phyloP scores from a whole-genome alignment of 2,113 vertebrate species.

The Galbula dea region DNA sequence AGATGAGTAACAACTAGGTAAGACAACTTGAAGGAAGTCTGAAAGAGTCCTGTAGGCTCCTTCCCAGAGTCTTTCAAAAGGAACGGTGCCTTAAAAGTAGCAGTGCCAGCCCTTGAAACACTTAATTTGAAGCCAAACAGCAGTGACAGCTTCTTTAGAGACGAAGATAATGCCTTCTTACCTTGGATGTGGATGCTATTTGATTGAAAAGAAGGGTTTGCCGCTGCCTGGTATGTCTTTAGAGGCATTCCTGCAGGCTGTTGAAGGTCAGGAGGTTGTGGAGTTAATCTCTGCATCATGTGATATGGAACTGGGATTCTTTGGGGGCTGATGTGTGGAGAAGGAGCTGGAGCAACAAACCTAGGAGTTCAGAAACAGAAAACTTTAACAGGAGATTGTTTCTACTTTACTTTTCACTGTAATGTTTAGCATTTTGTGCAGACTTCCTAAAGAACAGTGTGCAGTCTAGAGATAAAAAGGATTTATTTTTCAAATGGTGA shows the following conservation, averaged over 20 bases:
- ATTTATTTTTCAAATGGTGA: background rate
- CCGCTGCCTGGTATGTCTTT: constrained; percentile 67
- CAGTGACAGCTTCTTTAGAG: background rate
- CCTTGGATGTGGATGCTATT: constrained; percentile 76
- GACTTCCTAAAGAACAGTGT: background rate
- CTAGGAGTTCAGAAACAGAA: constrained; percentile 66
- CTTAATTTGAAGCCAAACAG: background rate
- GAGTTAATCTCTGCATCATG: constrained; percentile 66
- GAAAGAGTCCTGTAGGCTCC: background rate
- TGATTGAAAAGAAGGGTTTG: constrained; percentile 65
- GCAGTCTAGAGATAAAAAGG: background rate
- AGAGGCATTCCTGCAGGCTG: constrained; percentile 61
- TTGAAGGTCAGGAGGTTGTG: constrained; percentile 64
- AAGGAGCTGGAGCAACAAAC: constrained; percentile 74
- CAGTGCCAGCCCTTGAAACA: background rate
- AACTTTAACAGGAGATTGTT: background rate
- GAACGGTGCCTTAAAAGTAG: background rate
- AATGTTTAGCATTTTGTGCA: background rate
- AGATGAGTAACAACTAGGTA: background rate
- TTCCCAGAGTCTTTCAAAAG: background rate
- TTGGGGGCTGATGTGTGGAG: constrained; percentile 76
- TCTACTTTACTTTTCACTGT: background rate
- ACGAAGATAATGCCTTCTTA: constrained; percentile 44
- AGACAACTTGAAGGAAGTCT: background rate
- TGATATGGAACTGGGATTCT: constrained; percentile 63